Base-by-base conservation (phyloP, 2,797 vertebrate species). In the Enteromius afrohamiltoni region DNA sequence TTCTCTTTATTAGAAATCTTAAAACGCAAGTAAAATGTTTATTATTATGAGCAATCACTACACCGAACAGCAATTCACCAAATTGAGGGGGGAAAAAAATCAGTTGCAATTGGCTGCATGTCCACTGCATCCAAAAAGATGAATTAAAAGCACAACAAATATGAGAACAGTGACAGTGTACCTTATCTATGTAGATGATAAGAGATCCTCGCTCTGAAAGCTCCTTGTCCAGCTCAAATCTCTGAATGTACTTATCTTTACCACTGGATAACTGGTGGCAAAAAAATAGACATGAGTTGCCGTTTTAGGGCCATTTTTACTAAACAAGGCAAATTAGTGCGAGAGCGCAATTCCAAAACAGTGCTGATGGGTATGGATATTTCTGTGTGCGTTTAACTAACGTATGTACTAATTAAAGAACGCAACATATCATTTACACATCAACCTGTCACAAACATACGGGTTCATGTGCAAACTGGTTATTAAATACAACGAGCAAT, bases 151-250 rank as follows among this genome's bases (percentile, higher is more conserved):
- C 16, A 40, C 26, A 64, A 64, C 14, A 60, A 3, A 29, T 8
- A 58, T 37, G 10, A 21, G 29, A 37, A 34, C 16, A 6, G 4
- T 1, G 68, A 2, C 9, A 13, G 2, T 10, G 2, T 85, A 96
- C 96, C 94, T 94, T 96, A 84, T 97, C 90, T 87, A 97, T 81
- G 89, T 96, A 97, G 85, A 97, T 90, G 88, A 97, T 92, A 87
- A 97, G 92, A 0, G 95, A 96, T 74, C 95, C 95, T 91, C 88
- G 94, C 13, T 94, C 92, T 47, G 95, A 93, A 23, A 93, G 83
- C n/a, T 3, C 77, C 6, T 78, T 93, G 80, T 93, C 80, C 88
- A 94, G 84, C 87, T 96, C 95, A 79, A 92, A 96, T 80, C 92
- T 95, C 70, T 95, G 86, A 81, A 97, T 94, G 62, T 91, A 93